Percentiles rank a stretch among this genome's conserved stretches.
phyloP scores from a whole-genome alignment of 2,797 vertebrate genomes.

The Gymnodraco acuticeps region DNA sequence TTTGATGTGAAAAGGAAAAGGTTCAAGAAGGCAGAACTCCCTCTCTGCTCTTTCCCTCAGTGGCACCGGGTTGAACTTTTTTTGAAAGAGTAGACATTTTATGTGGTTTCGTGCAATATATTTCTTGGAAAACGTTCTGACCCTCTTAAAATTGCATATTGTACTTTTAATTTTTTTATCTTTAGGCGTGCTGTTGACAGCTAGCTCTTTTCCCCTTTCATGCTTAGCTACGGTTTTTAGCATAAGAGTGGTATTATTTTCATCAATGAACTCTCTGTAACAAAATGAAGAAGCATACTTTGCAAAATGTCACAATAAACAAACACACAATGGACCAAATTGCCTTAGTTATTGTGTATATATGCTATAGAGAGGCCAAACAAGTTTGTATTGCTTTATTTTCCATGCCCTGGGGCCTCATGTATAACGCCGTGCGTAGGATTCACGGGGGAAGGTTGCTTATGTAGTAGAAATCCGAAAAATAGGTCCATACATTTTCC shows the following conservation, averaged over 20 bases:
- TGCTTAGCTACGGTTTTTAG: background rate
- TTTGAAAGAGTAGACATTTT: slow-evolving; percentile 14
- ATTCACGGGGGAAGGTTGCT: too few species aligned
- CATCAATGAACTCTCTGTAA: background rate
- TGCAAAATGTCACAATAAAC: background rate
- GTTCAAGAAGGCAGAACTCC: slow-evolving; percentile 12
- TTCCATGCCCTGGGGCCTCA: slow-evolving; percentile 19
- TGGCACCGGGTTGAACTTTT: slow-evolving; percentile 18
- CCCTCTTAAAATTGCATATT: background rate
- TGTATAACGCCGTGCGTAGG: too few species aligned
- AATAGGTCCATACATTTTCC: too few species aligned
- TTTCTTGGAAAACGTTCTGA: background rate
- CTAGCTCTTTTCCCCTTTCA: background rate
- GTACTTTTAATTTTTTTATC: background rate
- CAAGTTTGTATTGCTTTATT: slow-evolving; percentile 3
- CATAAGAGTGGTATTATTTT: background rate
- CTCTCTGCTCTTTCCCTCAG: slow-evolving; percentile 13
- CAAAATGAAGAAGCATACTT: background rate
- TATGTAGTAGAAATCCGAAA: too few species aligned
- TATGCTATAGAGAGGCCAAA: background rate
- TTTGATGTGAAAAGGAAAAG: slow-evolving; percentile 42
- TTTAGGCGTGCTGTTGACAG: background rate
- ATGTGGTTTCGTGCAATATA: background rate
- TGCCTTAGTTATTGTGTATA: background rate
- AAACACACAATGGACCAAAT: background rate